phyloP scores from a whole-genome alignment of 2,888 invertebrate species.

The Spialia ferax region DNA sequence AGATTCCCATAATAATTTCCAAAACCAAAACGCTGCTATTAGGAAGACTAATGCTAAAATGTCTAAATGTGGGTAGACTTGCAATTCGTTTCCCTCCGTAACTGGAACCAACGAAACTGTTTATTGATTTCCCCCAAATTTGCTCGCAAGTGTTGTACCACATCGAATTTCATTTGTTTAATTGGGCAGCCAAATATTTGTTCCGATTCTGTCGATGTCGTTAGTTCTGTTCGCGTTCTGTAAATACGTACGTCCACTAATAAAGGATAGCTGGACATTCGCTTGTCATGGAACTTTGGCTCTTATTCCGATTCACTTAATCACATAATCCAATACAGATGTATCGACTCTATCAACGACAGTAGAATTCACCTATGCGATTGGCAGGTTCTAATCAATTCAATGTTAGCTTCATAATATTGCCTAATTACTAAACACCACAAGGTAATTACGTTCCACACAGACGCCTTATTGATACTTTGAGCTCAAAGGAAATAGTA shows the following conservation, averaged over 20 bases:
- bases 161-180: conserved; percentile 76
- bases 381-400: conserved; percentile 50
- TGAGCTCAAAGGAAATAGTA: conserved; percentile 25
- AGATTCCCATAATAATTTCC: no score
- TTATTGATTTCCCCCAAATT: conserved; percentile 51
- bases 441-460: conserved; percentile 21
- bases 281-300: conserved; percentile 10
- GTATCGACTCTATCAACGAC: conserved; percentile 39
- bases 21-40: no score
- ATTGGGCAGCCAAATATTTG: conserved; percentile 80
- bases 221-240: conserved; percentile 76
- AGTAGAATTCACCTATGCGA: conserved; percentile 42
- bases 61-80: neutral
- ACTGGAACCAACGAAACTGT: neutral
- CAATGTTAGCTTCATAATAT: conserved; percentile 31
- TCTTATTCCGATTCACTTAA: conserved; percentile 39
- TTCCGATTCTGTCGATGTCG: conserved; percentile 68
- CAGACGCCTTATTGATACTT: conserved; percentile 15
- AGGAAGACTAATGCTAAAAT: no score
- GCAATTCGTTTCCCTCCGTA: neutral
- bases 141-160: conserved; percentile 55
- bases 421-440: conserved; percentile 33
- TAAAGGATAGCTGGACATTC: conserved; percentile 58
- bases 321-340: conserved; percentile 28
- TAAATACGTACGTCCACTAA: conserved; percentile 76